Base-by-base conservation (phyloP, 2,113 vertebrate genomes). In the Hypocryptadius cinnamomeus region DNA sequence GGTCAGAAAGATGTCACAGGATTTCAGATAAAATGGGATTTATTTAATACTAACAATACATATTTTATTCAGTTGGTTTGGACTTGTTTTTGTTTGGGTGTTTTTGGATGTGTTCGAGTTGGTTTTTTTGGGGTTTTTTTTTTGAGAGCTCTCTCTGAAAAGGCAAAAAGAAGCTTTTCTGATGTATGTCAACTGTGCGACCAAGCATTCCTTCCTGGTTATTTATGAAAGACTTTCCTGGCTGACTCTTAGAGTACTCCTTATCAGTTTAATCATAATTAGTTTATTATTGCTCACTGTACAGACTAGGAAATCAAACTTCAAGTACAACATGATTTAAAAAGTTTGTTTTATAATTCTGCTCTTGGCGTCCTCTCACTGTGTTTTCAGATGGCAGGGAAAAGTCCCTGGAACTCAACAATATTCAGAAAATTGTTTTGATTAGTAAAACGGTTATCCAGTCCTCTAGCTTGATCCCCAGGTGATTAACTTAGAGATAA, bases 401-500 rank as follows among this genome's bases (percentile, higher is more conserved):
- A 92, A 96, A 91, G 48, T 93, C 90, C 69, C 53, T 92, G 79
- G 80, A 93, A 92, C 84, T 96, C 89, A 91, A 89, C 72, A 95
- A 85, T 37, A 71, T 89, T 94, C 93, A 81, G 80, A 96, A 97
- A 96, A 97, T 91, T 97, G 96, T 96, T 97, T 97, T 87, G 96
- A 97, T 97, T 95, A 93, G 94, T 79, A 91, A 93, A 96, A 95
- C 92, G 93, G 89, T 90, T 97, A 94, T 87, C 89, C 89, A 85
- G 93, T 80, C 85, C 93, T 96, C 94, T 89, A 89, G 79, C 68
- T 94, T 95, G 97, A 96, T 97, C 96, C 83, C 77, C 37, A 53
- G 60, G 77, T 97, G 97, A 97, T 93, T 94, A 96, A 95, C 90
- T 60, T 70, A 35, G 91, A 97, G 96, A 97, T 97, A 96, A 97